Conservation (phyloP, 2,888 invertebrate genomes). For the Mesorhabditis spiculigera region DNA sequence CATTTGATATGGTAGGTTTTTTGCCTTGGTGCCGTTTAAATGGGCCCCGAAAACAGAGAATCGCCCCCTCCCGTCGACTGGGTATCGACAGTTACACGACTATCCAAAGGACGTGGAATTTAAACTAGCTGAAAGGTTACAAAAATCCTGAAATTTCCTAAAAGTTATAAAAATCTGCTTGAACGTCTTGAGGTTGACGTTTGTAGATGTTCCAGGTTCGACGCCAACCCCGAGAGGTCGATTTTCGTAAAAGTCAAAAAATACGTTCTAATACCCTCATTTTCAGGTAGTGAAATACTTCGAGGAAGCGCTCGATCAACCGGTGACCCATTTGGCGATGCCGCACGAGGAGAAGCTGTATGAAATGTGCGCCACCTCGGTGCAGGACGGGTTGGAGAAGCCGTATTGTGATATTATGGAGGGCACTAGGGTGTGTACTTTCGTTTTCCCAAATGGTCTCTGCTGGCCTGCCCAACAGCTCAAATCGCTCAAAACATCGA, state of each 20-base stretch:
- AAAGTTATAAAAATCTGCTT: not conserved
- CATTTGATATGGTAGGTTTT: not conserved
- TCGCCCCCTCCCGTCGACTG: too few species aligned
- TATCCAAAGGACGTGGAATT: too few species aligned
- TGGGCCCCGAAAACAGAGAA: too few species aligned
- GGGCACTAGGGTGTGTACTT: not conserved
- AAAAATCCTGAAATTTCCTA: slow-evolving; percentile 1
- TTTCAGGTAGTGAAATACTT: not conserved
- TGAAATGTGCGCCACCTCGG: not conserved
- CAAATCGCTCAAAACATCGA: too few species aligned
- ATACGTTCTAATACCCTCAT: not conserved
- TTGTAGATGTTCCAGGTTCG: too few species aligned
- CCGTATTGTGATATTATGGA: slow-evolving; percentile 5
- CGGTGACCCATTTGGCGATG: not conserved
- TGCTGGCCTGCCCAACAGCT: too few species aligned
- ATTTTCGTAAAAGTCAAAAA: not conserved
- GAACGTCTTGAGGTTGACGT: not conserved
- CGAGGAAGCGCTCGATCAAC: not conserved
- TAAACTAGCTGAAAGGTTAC: not conserved
- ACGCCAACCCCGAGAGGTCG: too few species aligned
- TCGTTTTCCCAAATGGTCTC: too few species aligned
- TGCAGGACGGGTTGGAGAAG: slow-evolving; percentile 4
- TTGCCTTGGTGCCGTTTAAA: too few species aligned
- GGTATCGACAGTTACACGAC: too few species aligned
- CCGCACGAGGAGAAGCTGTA: not conserved